Percentiles rank a stretch among this genome's conserved stretches.
Evolutionary conservation across 1,140 invertebrate genomes (phyloP).

Genomic region (Tetramorium parvispinum): DNA sequence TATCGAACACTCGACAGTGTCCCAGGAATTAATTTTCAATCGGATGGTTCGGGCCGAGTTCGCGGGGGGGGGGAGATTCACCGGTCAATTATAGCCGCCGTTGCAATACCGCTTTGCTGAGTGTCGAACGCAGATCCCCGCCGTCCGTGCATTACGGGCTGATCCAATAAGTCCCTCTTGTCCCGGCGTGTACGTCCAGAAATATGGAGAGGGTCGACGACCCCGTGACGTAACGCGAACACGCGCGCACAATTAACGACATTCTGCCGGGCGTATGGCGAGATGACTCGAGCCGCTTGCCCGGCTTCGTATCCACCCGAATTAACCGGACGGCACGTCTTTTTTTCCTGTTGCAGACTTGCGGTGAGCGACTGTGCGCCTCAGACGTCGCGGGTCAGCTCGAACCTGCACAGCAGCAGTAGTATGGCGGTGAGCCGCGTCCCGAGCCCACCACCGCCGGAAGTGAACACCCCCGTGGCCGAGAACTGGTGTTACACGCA

Average conservation of each 20-base stretch:
- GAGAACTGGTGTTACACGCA: conserved; percentile 99
- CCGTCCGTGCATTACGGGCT: neutral
- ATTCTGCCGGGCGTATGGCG: conserved; percentile 1
- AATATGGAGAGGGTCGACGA: conserved; percentile 48
- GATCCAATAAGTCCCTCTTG: neutral
- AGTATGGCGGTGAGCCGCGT: conserved; percentile 96
- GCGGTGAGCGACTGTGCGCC: conserved; percentile 95
- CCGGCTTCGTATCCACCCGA: neutral
- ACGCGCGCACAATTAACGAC: conserved; percentile 50
- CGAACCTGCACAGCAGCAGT: conserved; percentile 90
- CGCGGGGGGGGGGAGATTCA: neutral
- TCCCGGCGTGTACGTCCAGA: conserved; percentile 16
- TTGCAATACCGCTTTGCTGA: neutral
- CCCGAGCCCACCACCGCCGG: conserved; percentile 94
- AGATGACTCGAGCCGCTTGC: conserved; percentile 7
- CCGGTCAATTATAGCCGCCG: neutral
- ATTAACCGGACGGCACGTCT: conserved; percentile 19
- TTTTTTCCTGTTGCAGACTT: conserved; percentile 88
- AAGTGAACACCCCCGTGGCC: conserved; percentile 96
- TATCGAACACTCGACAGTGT: neutral
- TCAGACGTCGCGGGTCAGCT: conserved; percentile 92
- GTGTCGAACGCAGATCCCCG: conserved; percentile 21
- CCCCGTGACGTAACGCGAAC: conserved; percentile 37
- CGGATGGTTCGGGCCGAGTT: neutral
- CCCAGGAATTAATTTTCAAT: conserved; percentile 19